Evolutionary conservation across 1,140 invertebrate species (phyloP), one percentile per base, ranked within the genome.

Genomic region (Geopemphigus sp.): DNA sequence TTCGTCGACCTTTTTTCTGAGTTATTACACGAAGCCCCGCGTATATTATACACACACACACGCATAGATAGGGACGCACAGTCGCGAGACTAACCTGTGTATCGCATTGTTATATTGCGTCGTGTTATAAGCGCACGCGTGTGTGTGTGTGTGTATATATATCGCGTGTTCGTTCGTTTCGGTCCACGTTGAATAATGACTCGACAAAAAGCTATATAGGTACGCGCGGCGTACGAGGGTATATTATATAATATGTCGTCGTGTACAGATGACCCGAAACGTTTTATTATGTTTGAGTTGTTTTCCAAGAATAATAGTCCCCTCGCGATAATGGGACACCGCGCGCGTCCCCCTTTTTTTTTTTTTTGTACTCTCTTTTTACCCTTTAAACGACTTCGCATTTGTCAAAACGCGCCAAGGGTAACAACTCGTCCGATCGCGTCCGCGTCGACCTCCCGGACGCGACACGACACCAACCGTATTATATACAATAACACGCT

Each of bases 321-420:
- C 66, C 66, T 47, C 47, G 22, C 39, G 17, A 24, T 50, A 39
- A 66, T 66, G 32, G 32, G 32, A 68, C 45, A 19, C 47, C 45
- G 45, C 22, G 39, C 45, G 45, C 66, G 39, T 26, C 61, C 61
- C 64, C 22, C 47, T 66, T 39, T 14, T 39, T 39, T 39, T 39
- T 8, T 39, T 8, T 39, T 8, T 39, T 8, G 3, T 8, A 17
- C 61, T 26, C 66, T 26, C 39, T 68, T 22, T 15, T 24, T 17
- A 68, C 66, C 66, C 66, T 68, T 39, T 68, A 68, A 68, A 68
- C 45, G 66, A 68, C 66, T 68, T 68, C 66, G 17, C 66, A 68
- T 68, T 68, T 68, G 45, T 68, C 66, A 68, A 50, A 68, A 15
- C 39, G 39, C 14, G 47, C 47, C 66, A 24, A 68, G 66, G 66